These are phyloP conservation scores for Acanthoscelides obtectus DNA, from an alignment of 2,888 invertebrate species.

Conservation along the genomic window DNA sequence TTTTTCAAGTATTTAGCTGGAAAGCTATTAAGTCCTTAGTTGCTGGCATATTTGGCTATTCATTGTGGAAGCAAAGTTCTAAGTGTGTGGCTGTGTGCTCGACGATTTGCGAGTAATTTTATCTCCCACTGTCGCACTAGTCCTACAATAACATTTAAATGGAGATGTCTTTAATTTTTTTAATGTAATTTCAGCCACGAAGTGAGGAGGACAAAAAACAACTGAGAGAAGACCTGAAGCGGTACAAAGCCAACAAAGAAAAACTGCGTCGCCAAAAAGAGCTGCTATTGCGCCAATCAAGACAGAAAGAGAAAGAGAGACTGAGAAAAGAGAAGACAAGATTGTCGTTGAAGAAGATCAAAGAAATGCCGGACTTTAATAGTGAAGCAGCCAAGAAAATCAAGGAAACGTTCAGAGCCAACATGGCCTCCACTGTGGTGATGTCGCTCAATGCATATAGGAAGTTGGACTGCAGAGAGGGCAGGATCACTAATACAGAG, in stretches of 20 bases:
- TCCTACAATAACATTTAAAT: no score
- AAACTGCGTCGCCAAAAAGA: constrained; percentile 67
- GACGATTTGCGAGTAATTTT: no score
- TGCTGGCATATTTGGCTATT: no score
- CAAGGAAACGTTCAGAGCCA: constrained; percentile 80
- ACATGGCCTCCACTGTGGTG: constrained; percentile 78
- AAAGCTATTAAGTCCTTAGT: no score
- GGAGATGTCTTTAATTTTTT: background rate
- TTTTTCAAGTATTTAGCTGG: no score
- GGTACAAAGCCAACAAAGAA: constrained; percentile 76
- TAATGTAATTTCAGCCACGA: constrained; percentile 58
- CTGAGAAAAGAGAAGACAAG: constrained; percentile 31
- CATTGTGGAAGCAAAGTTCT: no score
- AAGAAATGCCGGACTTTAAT: constrained; percentile 42
- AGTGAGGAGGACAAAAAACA: constrained; percentile 72
- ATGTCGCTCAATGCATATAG: constrained; percentile 84
- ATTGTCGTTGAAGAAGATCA: constrained; percentile 37
- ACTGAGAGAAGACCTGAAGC: constrained; percentile 64
- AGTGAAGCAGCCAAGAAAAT: constrained; percentile 62
- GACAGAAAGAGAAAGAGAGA: constrained; percentile 33
- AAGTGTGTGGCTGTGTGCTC: no score
- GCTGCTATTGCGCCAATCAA: constrained; percentile 47
- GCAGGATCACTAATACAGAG: constrained; percentile 80
- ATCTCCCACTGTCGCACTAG: no score
- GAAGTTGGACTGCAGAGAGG: constrained; percentile 77